Conservation (phyloP, 1,140 invertebrate species). For the Lucilia cuprina region DNA sequence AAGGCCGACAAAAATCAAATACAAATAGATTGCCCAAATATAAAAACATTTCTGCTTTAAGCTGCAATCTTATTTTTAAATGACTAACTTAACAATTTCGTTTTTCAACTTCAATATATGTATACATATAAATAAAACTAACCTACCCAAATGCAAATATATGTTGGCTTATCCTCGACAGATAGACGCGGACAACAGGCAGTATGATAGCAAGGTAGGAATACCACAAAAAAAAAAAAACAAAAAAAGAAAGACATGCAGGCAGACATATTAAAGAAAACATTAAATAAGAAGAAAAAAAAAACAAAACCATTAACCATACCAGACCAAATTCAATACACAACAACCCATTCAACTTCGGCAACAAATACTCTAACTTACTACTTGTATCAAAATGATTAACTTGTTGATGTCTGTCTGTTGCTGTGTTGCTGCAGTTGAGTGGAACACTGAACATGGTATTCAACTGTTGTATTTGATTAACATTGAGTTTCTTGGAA, state of each 20-base stretch:
- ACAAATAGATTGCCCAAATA: not conserved
- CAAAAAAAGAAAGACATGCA: not conserved
- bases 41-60: conserved; percentile 17
- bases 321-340: not conserved
- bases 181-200: not conserved
- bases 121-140: not conserved
- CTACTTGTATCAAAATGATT: not conserved
- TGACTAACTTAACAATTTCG: not conserved
- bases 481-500: conserved; percentile 8
- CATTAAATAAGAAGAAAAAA: not conserved
- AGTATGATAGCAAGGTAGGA: not conserved
- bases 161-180: not conserved
- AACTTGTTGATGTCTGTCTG: not conserved
- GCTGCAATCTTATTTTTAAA: not conserved
- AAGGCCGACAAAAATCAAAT: not conserved
- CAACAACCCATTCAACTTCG: not conserved
- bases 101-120: not conserved
- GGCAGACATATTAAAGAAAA: not conserved
- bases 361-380: not conserved
- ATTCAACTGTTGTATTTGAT: conserved; percentile 15
- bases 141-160: not conserved
- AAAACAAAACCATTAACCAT: not conserved
- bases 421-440: not conserved
- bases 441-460: not conserved
- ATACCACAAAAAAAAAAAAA: not conserved